Base-by-base conservation (phyloP, 2,797 vertebrate genomes). In the Rachycentron canadum region DNA sequence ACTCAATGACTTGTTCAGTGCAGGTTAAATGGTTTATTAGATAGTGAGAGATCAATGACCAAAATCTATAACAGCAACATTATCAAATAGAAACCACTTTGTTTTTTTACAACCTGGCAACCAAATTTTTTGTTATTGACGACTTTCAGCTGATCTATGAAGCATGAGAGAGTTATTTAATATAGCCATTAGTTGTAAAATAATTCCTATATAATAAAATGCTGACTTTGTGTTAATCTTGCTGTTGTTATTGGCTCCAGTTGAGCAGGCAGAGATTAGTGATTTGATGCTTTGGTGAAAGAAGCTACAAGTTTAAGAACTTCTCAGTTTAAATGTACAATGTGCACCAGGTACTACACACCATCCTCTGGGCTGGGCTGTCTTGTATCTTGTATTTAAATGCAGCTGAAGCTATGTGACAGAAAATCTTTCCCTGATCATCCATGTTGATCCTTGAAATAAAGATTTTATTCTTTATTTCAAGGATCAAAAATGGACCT, bases 371-470 rank as follows among this genome's bases (percentile, higher is more conserved):
- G 9, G 6, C n/a, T 36, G 41, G 36, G 55, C 77, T 70, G 53
- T 32, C 77, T 14, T 32, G 65, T 70, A 73, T 69, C 23, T 58
- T 7, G 4, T 25, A 17, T 9, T 7, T 41, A 26, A 66, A 76
- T 65, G 69, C 47, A 68, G 13, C 36, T 53, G 16, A n/a, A 40
- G 5, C 5, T 41, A 10, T 25, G 4, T 14, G 28, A 13, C 1
- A 30, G 16, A 19, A 36, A 7, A 34, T 34, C 5, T 21, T 3
- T 2, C 2, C 7, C n/a, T 3, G 21, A 43, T 5, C 14, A 19
- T n/a, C n/a, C n/a, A 38, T 4, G 6, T 34, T 36, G 12, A 17
- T 40, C 7, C 8, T 28, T 30, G 9, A 3, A 47, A 47, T 36
- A 14, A 30, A 69, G 28, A 41, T 14, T 1, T 32, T 3, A 32